A percentile compares a stretch with the other conserved stretches of the same genome.
phyloP scores from a whole-genome alignment of 2,888 invertebrate species.

The Rotaria socialis region DNA sequence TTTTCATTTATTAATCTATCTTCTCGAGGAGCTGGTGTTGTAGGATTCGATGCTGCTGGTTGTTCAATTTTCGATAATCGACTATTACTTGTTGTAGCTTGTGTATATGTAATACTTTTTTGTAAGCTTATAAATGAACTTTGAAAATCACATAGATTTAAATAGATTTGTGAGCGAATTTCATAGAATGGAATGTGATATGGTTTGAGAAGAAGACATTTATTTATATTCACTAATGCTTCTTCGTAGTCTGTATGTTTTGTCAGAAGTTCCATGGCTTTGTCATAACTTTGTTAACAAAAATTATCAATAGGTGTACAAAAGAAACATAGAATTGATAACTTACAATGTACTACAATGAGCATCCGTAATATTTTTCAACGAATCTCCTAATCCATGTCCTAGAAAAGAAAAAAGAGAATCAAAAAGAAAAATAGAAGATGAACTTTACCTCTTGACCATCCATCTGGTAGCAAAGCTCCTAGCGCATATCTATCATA shows the following conservation, averaged over 20 bases:
- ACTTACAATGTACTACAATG: conserved; percentile 26
- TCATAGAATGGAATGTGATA: conserved; percentile 3
- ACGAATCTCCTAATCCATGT: background rate
- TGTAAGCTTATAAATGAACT: conserved; percentile 8
- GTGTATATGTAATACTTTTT: background rate
- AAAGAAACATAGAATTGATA: too few species aligned
- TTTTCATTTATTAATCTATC: background rate
- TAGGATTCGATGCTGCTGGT: background rate
- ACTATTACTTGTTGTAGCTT: background rate
- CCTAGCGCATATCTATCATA: background rate
- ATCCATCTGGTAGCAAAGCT: background rate
- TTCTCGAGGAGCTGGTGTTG: background rate
- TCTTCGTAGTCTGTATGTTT: conserved; percentile 17
- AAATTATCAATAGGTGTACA: background rate
- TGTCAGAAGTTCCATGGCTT: background rate
- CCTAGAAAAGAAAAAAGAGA: background rate
- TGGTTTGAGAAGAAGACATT: conserved; percentile 19
- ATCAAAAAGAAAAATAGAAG: too few species aligned
- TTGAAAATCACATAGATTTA: conserved; percentile 31
- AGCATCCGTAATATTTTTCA: background rate
- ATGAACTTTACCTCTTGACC: background rate
- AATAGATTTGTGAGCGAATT: background rate
- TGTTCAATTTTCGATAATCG: background rate
- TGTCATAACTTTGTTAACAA: background rate
- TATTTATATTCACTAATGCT: conserved; percentile 11